These are phyloP conservation scores for Myrmecobius fasciatus DNA, from an alignment of 2,113 vertebrate genomes.

Conservation along the genomic window DNA sequence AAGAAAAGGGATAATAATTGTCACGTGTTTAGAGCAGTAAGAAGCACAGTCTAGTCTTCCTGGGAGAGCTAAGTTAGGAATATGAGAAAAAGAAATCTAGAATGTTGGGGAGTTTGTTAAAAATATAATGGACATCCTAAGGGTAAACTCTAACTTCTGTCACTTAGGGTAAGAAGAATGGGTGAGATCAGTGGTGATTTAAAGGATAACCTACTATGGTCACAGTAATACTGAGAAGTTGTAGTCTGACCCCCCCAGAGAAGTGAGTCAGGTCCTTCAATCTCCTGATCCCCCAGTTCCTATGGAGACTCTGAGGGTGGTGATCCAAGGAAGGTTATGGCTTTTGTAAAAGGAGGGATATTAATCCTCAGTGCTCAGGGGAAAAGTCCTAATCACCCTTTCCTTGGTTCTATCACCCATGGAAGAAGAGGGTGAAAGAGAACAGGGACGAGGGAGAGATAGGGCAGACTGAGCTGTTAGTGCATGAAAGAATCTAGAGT, in stretches of 20 bases:
- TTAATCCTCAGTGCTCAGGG: background rate
- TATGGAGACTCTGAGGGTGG: background rate
- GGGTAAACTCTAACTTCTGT: background rate
- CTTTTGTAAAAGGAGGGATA: background rate
- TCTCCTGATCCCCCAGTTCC: background rate
- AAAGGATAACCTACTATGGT: background rate
- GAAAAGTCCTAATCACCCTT: background rate
- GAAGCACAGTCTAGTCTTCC: background rate
- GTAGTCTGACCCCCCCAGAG: background rate
- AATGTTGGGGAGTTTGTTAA: background rate
- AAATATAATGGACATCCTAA: background rate
- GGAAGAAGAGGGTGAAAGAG: background rate
- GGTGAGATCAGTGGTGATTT: background rate
- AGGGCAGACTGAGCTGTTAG: background rate
- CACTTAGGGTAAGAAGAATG: background rate
- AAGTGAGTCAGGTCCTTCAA: background rate
- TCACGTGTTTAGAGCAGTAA: background rate
- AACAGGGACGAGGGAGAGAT: background rate
- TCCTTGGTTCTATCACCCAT: background rate
- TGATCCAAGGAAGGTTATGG: background rate
- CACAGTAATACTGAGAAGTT: background rate
- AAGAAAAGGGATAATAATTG: background rate
- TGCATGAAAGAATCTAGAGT: background rate
- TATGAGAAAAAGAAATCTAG: background rate
- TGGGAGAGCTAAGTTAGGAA: background rate